phyloP scores from a whole-genome alignment of 2,888 invertebrate genomes.

The Clivina fossor region DNA sequence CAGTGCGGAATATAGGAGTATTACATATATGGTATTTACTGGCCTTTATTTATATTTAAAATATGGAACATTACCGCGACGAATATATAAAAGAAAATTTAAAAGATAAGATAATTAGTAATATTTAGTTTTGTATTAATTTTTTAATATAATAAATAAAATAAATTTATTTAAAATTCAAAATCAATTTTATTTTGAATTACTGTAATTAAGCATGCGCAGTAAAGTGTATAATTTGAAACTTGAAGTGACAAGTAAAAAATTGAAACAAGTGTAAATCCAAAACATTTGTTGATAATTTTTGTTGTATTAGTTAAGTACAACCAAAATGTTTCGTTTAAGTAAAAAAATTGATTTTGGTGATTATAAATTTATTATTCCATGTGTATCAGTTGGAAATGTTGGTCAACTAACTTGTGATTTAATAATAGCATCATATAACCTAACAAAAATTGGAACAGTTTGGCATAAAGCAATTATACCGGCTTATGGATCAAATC shows the following conservation, averaged over 20 bases:
- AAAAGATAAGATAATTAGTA: too few relatives aligned
- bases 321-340: slow-evolving; percentile 43
- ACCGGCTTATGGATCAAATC: slow-evolving; percentile 78
- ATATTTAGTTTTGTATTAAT: too few relatives aligned
- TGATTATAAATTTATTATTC: slow-evolving; percentile 68
- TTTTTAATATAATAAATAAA: too few relatives aligned
- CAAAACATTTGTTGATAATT: too few relatives aligned
- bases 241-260: too few relatives aligned
- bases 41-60: slow-evolving; percentile 48
- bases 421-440: slow-evolving; percentile 73
- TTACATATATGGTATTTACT: slow-evolving; percentile 24
- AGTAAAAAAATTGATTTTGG: slow-evolving; percentile 55
- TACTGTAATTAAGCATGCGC: too few relatives aligned
- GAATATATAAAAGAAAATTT: slow-evolving; percentile 40
- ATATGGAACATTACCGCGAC: slow-evolving; percentile 44
- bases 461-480: slow-evolving; percentile 74
- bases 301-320: too few relatives aligned
- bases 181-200: too few relatives aligned
- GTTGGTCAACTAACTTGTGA: slow-evolving; percentile 86
- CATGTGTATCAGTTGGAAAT: slow-evolving; percentile 89
- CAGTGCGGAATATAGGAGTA: too few relatives aligned
- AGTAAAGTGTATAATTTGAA: too few relatives aligned
- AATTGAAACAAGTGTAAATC: too few relatives aligned
- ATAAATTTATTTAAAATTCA: too few relatives aligned
- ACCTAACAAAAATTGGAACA: slow-evolving; percentile 69